Percentiles rank a stretch among this genome's conserved stretches.
These are phyloP conservation scores for Cheilosia urbana DNA, from an alignment of 2,888 invertebrate species.

Conservation along the genomic window DNA sequence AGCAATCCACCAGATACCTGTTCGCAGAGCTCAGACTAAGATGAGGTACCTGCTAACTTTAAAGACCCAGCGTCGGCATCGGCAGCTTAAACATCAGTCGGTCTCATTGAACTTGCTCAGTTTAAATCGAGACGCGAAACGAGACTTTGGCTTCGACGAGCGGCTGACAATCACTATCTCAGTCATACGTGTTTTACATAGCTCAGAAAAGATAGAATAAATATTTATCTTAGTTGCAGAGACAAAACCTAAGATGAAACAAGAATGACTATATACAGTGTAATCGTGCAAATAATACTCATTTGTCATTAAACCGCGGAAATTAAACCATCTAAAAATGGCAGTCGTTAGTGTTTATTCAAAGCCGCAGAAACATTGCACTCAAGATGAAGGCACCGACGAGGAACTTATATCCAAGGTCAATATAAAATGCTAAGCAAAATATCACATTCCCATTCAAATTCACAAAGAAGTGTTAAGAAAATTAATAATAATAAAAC, in stretches of 20 bases:
- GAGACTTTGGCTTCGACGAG: conserved; percentile 28
- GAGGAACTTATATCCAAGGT: conserved; percentile 68
- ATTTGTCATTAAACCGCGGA: conserved; percentile 77
- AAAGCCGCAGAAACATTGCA: conserved; percentile 13
- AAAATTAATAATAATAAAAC: neutral
- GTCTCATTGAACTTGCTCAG: conserved; percentile 69
- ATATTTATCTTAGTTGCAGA: neutral
- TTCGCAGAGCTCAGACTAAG: conserved; percentile 1
- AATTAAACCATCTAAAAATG: conserved; percentile 6
- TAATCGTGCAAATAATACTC: conserved; percentile 82
- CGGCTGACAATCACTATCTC: neutral
- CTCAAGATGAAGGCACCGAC: conserved; percentile 44
- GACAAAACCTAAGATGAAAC: conserved; percentile 28
- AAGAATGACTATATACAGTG: conserved; percentile 82
- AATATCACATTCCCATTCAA: conserved; percentile 26
- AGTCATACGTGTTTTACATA: conserved; percentile 16
- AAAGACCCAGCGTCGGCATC: conserved; percentile 33
- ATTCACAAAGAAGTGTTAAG: conserved; percentile 2
- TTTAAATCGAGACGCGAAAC: conserved; percentile 57
- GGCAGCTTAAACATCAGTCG: conserved; percentile 44
- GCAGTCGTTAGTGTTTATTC: neutral
- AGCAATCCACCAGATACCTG: conserved; percentile 35
- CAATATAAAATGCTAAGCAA: conserved; percentile 20
- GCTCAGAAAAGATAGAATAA: neutral
- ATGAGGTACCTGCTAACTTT: conserved; percentile 2